These are phyloP conservation scores for Meta bourneti DNA, from an alignment of 2,888 invertebrate genomes.

Conservation along the genomic window DNA sequence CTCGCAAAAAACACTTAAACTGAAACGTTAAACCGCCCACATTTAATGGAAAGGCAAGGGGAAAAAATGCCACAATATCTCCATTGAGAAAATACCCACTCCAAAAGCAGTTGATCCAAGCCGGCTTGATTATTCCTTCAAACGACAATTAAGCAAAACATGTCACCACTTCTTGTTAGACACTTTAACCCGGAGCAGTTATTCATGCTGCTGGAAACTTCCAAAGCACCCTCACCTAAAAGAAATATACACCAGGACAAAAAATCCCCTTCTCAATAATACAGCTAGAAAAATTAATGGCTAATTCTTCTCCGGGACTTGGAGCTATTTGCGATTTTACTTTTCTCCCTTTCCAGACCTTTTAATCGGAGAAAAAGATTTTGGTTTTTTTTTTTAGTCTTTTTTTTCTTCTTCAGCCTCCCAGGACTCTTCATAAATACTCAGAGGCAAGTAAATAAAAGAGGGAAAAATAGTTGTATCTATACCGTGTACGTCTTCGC, in stretches of 20 bases:
- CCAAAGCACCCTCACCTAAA: conserved; percentile 8
- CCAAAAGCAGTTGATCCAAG: conserved; percentile 14
- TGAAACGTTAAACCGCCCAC: conserved; percentile 32
- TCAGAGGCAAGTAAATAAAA: conserved; percentile 53
- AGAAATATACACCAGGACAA: not conserved
- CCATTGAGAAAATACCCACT: conserved; percentile 7
- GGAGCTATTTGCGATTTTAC: conserved; percentile 34
- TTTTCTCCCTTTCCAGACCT: conserved; percentile 9
- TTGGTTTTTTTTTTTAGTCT: not conserved
- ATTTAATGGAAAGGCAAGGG: too few species aligned
- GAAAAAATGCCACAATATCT: not conserved
- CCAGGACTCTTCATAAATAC: conserved; percentile 53
- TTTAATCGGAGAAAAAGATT: conserved; percentile 55
- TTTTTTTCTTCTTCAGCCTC: conserved; percentile 19
- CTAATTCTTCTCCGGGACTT: conserved; percentile 36
- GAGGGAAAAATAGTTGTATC: conserved; percentile 1
- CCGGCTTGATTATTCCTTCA: conserved; percentile 11
- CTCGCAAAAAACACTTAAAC: not conserved
- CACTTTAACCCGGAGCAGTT: not conserved
- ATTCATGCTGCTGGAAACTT: conserved; percentile 27
- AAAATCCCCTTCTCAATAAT: not conserved
- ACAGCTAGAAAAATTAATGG: not conserved
- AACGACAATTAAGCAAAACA: conserved; percentile 24
- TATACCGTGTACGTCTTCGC: not conserved
- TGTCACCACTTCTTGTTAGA: conserved; percentile 29